Evolutionary conservation across 2,113 vertebrate species (phyloP).

Genomic region (Esox niger): DNA sequence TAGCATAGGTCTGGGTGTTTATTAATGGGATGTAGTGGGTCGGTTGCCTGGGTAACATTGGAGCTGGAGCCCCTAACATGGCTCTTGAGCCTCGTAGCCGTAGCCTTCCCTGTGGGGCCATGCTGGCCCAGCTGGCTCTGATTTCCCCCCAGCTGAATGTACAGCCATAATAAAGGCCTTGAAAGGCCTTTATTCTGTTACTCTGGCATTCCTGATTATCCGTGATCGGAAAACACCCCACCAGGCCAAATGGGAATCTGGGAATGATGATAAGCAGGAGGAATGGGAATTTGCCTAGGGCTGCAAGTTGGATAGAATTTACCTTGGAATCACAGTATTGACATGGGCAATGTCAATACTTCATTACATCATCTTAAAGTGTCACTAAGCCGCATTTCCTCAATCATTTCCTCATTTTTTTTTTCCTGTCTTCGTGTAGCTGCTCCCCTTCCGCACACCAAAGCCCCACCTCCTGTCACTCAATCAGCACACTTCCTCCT

Average conservation of each 20-base stretch:
- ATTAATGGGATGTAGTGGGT: constrained; percentile 20
- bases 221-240: constrained; percentile 35
- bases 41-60: neutral
- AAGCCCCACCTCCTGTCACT: no score
- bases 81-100: neutral
- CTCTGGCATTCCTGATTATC: constrained; percentile 39
- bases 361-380: no score
- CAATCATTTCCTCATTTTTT: no score
- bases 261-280: constrained; percentile 9
- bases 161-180: constrained; percentile 31
- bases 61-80: neutral
- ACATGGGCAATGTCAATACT: no score
- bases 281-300: no score
- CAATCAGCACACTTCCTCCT: no score
- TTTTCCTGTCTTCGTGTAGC: no score
- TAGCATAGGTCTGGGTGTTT: neutral
- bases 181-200: constrained; percentile 33
- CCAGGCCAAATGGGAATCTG: constrained; percentile 1
- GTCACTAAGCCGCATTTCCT: no score
- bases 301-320: no score
- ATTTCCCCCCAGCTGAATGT: constrained; percentile 22
- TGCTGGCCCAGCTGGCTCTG: constrained; percentile 30
- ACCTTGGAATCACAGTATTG: no score
- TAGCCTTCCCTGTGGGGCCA: neutral
- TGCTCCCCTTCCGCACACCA: no score